Percentiles rank a stretch among this genome's conserved stretches.
Evolutionary conservation across 1,140 invertebrate genomes (phyloP).

Genomic region (Dryas iulia): DNA sequence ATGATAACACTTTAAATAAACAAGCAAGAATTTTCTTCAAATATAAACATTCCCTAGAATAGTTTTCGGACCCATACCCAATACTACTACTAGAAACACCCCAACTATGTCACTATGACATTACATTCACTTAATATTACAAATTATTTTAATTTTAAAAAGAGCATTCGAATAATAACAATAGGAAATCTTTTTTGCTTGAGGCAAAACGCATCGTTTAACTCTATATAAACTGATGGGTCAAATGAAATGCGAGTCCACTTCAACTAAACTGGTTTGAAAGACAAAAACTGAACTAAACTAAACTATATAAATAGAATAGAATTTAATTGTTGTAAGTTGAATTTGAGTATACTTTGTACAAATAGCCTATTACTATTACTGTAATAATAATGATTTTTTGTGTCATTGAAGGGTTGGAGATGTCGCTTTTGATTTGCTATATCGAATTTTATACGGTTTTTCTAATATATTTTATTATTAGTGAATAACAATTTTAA

Average conservation of each 20-base stretch:
- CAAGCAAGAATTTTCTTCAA: too few relatives aligned
- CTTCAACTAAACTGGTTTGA: not conserved
- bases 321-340: slow-evolving; percentile 1
- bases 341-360: not conserved
- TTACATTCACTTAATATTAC: not conserved
- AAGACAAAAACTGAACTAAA: not conserved
- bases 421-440: not conserved
- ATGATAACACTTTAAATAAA: too few relatives aligned
- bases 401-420: not conserved
- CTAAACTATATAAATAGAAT: not conserved
- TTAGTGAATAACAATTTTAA: too few relatives aligned
- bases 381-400: not conserved
- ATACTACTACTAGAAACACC: not conserved
- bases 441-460: too few relatives aligned
- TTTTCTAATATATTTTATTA: too few relatives aligned
- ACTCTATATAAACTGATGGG: not conserved
- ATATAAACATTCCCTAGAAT: too few relatives aligned
- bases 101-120: not conserved
- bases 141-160: not conserved
- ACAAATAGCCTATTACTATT: not conserved
- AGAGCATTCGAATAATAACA: not conserved
- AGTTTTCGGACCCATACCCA: too few relatives aligned
- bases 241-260: not conserved
- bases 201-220: slow-evolving; percentile 3
- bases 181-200: not conserved